Conservation (phyloP, 2,888 invertebrate genomes). For the Tetheella fluctuosa region DNA sequence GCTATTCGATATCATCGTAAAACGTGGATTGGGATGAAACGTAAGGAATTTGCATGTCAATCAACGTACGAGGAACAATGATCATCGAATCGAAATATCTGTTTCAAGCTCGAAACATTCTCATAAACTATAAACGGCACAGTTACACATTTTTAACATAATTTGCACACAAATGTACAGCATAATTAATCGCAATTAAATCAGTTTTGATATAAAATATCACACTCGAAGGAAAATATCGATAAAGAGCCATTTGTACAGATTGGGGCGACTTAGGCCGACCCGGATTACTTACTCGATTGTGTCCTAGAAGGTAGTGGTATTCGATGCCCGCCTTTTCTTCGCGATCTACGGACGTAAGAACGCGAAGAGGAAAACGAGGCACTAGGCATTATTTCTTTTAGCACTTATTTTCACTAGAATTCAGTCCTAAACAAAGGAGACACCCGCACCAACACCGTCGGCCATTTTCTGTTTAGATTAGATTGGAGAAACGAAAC, state of each 20-base stretch:
- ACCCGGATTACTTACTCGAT: constrained; percentile 89
- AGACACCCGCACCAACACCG: constrained; percentile 91
- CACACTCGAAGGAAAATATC: constrained; percentile 58
- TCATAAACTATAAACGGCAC: constrained; percentile 31
- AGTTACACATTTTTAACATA: constrained; percentile 22
- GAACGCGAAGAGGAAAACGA: constrained; percentile 96
- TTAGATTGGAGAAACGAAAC: constrained; percentile 80
- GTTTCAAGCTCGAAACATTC: constrained; percentile 46
- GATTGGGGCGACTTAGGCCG: constrained; percentile 72
- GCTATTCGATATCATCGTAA: constrained; percentile 58
- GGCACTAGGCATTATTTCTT: constrained; percentile 95
- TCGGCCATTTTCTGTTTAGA: constrained; percentile 93
- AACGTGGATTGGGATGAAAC: constrained; percentile 52
- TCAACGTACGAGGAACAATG: constrained; percentile 66
- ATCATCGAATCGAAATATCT: constrained; percentile 59
- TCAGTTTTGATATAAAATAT: constrained; percentile 37
- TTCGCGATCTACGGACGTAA: constrained; percentile 95
- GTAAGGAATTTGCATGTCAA: constrained; percentile 65
- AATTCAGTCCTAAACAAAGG: constrained; percentile 90
- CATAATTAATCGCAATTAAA: constrained; percentile 25
- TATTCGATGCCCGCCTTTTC: constrained; percentile 95
- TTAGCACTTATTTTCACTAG: constrained; percentile 80
- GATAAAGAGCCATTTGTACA: constrained; percentile 63
- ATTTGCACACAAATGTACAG: constrained; percentile 24
- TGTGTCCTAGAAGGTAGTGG: constrained; percentile 91